Base-by-base conservation (phyloP, 2,113 vertebrate genomes). In the Hepsetus odoe region DNA sequence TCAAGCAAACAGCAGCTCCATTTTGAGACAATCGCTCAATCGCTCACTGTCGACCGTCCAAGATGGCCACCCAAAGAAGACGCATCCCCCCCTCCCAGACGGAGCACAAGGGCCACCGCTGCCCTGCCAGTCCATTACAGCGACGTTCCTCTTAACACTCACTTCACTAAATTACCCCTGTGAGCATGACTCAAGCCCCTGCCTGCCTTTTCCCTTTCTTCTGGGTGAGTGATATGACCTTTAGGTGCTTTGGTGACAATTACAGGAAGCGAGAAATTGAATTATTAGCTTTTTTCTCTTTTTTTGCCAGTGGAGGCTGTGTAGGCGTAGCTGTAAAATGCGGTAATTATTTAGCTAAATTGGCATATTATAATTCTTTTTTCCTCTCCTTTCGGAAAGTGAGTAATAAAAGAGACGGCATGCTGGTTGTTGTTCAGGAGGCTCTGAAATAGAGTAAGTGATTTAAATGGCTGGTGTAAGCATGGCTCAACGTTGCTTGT, bases 321-420 rank as follows among this genome's bases (percentile, higher is more conserved):
- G 90, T 90, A 88, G 91, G 90, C 90, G 90, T 89, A 86, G 89
- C 86, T 89, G 87, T 92, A 91, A 94, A 93, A 92, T 83, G 91
- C 89, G 86, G 88, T 91, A 92, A 93, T 94, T 94, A 94, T 91
- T 93, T 92, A 91, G 90, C 88, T 89, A 93, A 93, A 94, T 93
- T 93, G 92, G 89, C 86, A 85, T 91, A 91, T 93, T 92, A 92
- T 91, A 90, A 72, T 79, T 79, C 38, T 91, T 91, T 92, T 88
- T 88, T 65, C 76, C 82, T 80, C 84, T 87, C 86, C 84, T 86
- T 90, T 88, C 90, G 66, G 67, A 82, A 70, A 77, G 76, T 53
- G 82, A 82, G 77, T 69, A 32, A 74, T 82, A 78, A 84, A 87
- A 76, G 74, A 81, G 80, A 82, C n/a, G 40, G 53, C 28, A 32